phyloP scores from a whole-genome alignment of 2,888 invertebrate genomes.

The Callimorpha dominula region DNA sequence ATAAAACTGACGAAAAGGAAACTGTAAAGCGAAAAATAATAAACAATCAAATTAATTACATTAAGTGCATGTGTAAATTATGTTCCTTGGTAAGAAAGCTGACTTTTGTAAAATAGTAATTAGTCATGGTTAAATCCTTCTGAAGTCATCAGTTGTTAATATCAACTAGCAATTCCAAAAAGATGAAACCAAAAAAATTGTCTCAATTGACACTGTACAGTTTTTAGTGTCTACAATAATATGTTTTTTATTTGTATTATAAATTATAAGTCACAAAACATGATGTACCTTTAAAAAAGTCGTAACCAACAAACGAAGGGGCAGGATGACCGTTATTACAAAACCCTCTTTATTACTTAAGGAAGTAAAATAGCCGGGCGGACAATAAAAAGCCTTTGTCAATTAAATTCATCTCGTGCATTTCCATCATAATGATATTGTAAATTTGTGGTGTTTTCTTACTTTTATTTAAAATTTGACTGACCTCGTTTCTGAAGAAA shows the following conservation, averaged over 20 bases:
- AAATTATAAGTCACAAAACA: conserved; percentile 34
- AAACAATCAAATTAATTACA: no score
- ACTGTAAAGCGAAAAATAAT: no score
- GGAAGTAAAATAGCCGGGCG: conserved; percentile 39
- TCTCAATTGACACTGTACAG: no score
- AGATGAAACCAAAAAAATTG: no score
- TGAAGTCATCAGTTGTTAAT: no score
- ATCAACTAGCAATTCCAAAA: no score
- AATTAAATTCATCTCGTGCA: conserved; percentile 44
- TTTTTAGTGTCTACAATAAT: neutral
- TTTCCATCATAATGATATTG: conserved; percentile 17
- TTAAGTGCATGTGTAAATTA: no score
- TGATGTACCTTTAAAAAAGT: conserved; percentile 44
- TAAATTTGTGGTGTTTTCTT: conserved; percentile 5
- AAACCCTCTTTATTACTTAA: conserved; percentile 47
- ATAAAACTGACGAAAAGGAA: no score
- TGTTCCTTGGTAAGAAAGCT: no score
- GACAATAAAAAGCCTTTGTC: conserved; percentile 49
- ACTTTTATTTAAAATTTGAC: neutral
- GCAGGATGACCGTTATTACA: conserved; percentile 47
- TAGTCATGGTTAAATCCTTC: no score
- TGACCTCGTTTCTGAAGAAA: neutral
- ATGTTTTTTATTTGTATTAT: conserved; percentile 16
- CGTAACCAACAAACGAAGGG: conserved; percentile 50
- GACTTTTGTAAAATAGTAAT: no score